phyloP scores from a whole-genome alignment of 1,140 invertebrate genomes.

The Thaumetopoea pityocampa region DNA sequence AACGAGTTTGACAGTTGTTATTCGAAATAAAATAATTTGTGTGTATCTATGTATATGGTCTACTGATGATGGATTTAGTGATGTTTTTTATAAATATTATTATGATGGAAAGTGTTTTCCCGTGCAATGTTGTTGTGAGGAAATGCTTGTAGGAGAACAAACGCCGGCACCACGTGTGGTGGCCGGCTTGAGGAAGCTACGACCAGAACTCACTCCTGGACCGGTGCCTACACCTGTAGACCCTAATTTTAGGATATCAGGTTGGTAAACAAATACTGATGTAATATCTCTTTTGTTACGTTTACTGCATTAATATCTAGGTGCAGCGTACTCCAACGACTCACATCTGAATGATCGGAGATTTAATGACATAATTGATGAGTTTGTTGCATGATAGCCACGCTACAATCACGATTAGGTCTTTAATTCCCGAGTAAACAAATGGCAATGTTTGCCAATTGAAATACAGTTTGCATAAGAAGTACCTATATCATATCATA shows the following conservation, averaged over 20 bases:
- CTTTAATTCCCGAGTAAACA: too few species aligned
- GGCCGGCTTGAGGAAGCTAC: constrained; percentile 66
- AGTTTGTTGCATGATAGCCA: too few species aligned
- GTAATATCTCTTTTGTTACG: background rate
- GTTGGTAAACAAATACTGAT: constrained; percentile 28
- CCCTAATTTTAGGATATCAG: constrained; percentile 66
- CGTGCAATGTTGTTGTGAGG: constrained; percentile 58
- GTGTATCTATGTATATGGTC: constrained; percentile 14
- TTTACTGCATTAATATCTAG: background rate
- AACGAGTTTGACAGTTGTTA: constrained; percentile 52
- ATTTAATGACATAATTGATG: too few species aligned
- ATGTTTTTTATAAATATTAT: constrained; percentile 27
- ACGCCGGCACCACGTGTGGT: constrained; percentile 70
- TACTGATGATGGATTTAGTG: constrained; percentile 23
- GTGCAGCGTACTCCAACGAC: background rate
- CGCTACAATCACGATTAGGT: too few species aligned
- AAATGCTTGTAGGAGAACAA: constrained; percentile 68
- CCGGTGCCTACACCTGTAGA: constrained; percentile 59
- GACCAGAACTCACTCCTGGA: constrained; percentile 62
- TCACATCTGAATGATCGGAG: too few species aligned
- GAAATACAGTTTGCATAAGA: too few species aligned
- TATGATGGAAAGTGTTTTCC: constrained; percentile 49
- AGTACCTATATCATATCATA: too few species aligned
- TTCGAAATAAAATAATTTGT: constrained; percentile 26
- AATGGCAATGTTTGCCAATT: too few species aligned